Evolutionary conservation across 2,888 invertebrate genomes (phyloP).

Genomic region (Zygothrica quintamaculata): DNA sequence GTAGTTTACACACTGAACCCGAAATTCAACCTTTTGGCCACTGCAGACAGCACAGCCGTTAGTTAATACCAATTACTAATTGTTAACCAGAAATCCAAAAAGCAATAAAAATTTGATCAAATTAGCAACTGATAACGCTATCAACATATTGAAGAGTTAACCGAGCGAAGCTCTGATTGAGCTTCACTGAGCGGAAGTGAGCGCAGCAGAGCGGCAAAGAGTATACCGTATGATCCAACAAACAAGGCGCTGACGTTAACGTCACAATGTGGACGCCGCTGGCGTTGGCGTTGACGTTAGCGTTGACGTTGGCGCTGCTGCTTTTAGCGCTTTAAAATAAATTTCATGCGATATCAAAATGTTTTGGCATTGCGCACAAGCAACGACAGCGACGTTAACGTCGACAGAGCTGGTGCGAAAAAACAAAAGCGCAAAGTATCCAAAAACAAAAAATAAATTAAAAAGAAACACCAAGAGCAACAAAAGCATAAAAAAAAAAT

Average conservation of each 20-base stretch:
- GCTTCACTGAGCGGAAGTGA: conserved; percentile 46
- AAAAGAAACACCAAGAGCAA: no score
- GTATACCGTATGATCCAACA: conserved; percentile 36
- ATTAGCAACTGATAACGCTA: conserved; percentile 40
- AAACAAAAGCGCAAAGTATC: conserved; percentile 15
- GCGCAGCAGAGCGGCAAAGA: conserved; percentile 43
- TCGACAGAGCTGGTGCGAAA: conserved; percentile 57
- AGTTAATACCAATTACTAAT: conserved; percentile 10
- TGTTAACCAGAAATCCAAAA: conserved; percentile 20
- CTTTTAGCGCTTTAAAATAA: conserved; percentile 42
- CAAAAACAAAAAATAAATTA: conserved; percentile 5
- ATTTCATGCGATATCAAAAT: conserved; percentile 69
- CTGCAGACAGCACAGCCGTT: conserved; percentile 1
- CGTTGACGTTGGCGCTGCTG: conserved; percentile 13
- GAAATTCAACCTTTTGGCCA: conserved; percentile 20
- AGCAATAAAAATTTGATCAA: conserved; percentile 15
- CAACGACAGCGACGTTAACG: conserved; percentile 54
- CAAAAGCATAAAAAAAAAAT: no score
- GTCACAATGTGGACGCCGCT: neutral
- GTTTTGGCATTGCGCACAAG: conserved; percentile 70
- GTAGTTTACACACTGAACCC: conserved; percentile 58
- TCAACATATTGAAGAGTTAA: conserved; percentile 43
- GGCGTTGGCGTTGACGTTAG: conserved; percentile 19
- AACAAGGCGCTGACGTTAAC: conserved; percentile 3
- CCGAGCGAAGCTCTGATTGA: conserved; percentile 16